These are phyloP conservation scores for Synanthedon vespiformis DNA, from an alignment of 2,888 invertebrate genomes.

Conservation along the genomic window DNA sequence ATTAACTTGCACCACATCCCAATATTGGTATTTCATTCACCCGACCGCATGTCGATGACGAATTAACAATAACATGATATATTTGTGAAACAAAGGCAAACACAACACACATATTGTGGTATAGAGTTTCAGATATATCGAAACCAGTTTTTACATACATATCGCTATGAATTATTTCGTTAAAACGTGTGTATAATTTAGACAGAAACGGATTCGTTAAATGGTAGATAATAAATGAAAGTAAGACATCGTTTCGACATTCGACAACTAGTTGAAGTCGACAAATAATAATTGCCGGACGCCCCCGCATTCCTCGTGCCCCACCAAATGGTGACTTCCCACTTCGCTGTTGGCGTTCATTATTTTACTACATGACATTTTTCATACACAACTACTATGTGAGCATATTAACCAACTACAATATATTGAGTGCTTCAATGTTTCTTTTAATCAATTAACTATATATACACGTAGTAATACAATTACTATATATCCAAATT, in stretches of 20 bases:
- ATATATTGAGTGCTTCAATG: too few relatives aligned
- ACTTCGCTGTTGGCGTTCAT: background rate
- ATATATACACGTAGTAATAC: too few relatives aligned
- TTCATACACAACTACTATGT: background rate
- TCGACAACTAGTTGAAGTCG: background rate
- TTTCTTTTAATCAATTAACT: too few relatives aligned
- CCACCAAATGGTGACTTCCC: conserved; percentile 25
- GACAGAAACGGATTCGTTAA: too few relatives aligned
- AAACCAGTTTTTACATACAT: too few relatives aligned
- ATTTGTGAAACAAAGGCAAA: conserved; percentile 8
- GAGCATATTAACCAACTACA: too few relatives aligned
- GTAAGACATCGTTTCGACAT: background rate
- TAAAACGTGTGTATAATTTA: too few relatives aligned
- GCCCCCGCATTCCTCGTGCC: conserved; percentile 43
- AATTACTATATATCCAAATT: too few relatives aligned
- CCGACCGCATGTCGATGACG: conserved; percentile 2
- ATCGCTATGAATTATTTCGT: too few relatives aligned
- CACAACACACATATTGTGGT: background rate
- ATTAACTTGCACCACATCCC: background rate
- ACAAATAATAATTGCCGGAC: conserved; percentile 19
- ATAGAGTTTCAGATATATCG: too few relatives aligned
- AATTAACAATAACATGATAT: conserved; percentile 17
- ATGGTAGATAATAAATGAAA: too few relatives aligned
- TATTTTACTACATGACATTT: background rate
- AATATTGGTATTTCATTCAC: background rate